These are phyloP conservation scores for Podargus strigoides DNA, from an alignment of 2,797 vertebrate species.

Conservation along the genomic window DNA sequence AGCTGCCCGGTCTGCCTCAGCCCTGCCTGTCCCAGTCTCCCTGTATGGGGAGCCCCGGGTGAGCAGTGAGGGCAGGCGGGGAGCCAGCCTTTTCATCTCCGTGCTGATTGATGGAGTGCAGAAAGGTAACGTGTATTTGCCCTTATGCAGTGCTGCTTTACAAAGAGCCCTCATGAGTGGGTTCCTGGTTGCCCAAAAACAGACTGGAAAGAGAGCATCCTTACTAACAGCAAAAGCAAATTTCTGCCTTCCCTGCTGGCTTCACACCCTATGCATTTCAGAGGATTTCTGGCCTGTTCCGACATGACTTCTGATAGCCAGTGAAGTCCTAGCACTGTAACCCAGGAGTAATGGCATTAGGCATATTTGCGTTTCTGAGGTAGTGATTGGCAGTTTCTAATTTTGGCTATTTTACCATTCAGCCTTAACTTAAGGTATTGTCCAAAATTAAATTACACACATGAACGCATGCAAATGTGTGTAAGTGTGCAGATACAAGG, in stretches of 20 bases:
- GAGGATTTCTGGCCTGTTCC: neutral
- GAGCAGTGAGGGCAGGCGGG: neutral
- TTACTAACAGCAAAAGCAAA: neutral
- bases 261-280: neutral
- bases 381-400: neutral
- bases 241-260: neutral
- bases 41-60: rapidly evolving
- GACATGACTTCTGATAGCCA: neutral
- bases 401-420: neutral
- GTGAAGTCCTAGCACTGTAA: neutral
- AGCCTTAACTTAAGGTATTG: neutral
- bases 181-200: neutral
- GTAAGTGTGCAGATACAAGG: rapidly evolving
- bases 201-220: neutral
- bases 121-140: neutral
- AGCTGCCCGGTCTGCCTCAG: neutral
- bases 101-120: neutral
- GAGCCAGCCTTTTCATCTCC: neutral
- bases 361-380: neutral
- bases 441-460: neutral
- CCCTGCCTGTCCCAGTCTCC: neutral
- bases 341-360: neutral
- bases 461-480: neutral
- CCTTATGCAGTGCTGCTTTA: neutral
- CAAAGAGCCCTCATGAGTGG: neutral